A percentile compares a stretch with the other conserved stretches of the same genome.
These are phyloP conservation scores for Leptinotarsa texana DNA, from an alignment of 1,140 invertebrate genomes.

Conservation along the genomic window DNA sequence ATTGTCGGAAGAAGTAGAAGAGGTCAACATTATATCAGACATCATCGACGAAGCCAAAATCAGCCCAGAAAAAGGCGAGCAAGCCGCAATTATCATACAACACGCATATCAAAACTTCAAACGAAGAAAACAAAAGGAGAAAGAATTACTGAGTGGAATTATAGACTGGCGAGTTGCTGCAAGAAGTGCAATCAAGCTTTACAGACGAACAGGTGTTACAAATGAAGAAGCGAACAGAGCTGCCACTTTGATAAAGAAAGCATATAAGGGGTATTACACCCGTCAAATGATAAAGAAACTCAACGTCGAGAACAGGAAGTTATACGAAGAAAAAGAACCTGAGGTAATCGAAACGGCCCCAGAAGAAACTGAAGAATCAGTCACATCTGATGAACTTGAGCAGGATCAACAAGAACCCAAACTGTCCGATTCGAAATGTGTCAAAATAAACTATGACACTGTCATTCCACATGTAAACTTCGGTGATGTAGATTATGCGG, in stretches of 20 bases:
- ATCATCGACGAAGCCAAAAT: conserved; percentile 37
- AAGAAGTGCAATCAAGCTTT: conserved; percentile 55
- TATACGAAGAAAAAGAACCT: conserved; percentile 26
- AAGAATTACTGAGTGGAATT: conserved; percentile 45
- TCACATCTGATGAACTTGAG: not conserved
- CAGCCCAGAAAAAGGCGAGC: conserved; percentile 53
- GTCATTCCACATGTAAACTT: conserved; percentile 39
- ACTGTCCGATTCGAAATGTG: conserved; percentile 18
- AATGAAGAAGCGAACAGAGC: conserved; percentile 55
- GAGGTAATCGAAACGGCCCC: not conserved
- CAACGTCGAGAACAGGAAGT: not conserved
- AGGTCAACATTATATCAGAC: conserved; percentile 35
- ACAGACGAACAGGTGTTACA: conserved; percentile 55
- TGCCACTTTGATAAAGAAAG: conserved; percentile 55
- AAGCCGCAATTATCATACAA: conserved; percentile 49
- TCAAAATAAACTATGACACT: conserved; percentile 39
- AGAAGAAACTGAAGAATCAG: conserved; percentile 1
- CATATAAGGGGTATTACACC: conserved; percentile 58
- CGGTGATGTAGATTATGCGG: conserved; percentile 13
- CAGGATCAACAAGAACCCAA: not conserved
- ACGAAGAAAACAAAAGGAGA: conserved; percentile 34
- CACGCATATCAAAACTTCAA: conserved; percentile 39
- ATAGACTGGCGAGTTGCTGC: conserved; percentile 59
- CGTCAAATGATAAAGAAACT: conserved; percentile 36
- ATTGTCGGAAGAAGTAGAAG: conserved; percentile 35